Evolutionary conservation across 2,888 invertebrate species (phyloP), one percentile per base, ranked within the genome.

Genomic region (Brenthis ino): DNA sequence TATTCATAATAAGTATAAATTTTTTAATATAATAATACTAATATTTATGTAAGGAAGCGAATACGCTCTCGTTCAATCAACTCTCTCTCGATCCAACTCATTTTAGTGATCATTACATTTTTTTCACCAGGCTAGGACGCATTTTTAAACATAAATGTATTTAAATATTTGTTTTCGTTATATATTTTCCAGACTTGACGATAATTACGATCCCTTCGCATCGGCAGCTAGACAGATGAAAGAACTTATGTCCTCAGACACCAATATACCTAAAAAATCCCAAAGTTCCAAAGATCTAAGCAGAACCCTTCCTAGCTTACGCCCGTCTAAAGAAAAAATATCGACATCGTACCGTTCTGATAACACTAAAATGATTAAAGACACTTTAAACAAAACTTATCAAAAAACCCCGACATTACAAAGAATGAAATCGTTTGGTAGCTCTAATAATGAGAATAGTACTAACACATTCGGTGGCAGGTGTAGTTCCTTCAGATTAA

Each of bases 211-310:
- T 86, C 97, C 97, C 64, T 97, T 96, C 87, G 88, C 95, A 76
- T 95, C 95, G 75, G 97, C 97, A 60, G 96, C 97, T 88, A 95
- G 95, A 74, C 97, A 97, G 89, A 95, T 97, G 91, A 95, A 96
- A 88, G 96, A 97, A 82, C 94, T 97, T 50, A 95, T 97, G 88
- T 95, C 95, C 64, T 94, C 95, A 71, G 95, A 95, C 76, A 94
- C 95, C 67, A 91, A 89, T 82, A 85, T 93, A 77, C 87, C 92
- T 76, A 90, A 89, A 86, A 91, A 88, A 82, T 73, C 84, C 74
- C 86, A 88, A 79, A 85, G 80, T 63, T 77, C 92, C 80, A 85
- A 93, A 88, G 87, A 93, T 79, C 80, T 83, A 75, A 87, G 81
- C 73, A 82, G 87, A 82, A 93, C 91, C 77, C 89, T 93, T 77